These are phyloP conservation scores for Anser brachyrhynchus DNA, from an alignment of 2,113 vertebrate genomes.

Conservation along the genomic window DNA sequence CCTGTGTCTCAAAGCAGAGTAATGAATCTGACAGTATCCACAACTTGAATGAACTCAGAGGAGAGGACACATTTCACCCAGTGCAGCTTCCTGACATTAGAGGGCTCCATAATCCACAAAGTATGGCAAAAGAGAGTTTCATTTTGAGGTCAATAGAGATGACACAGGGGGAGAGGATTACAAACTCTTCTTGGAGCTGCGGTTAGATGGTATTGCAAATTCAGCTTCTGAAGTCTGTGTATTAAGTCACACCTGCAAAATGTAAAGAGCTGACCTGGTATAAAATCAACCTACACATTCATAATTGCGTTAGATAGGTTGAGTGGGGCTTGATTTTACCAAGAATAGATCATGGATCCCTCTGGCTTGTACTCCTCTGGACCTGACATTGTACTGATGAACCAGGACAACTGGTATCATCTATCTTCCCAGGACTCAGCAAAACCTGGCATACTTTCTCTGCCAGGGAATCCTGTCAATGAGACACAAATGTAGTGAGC, in stretches of 20 bases:
- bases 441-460: neutral
- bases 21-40: neutral
- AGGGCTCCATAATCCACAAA: conserved; percentile 64
- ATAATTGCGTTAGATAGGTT: neutral
- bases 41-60: neutral
- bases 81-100: conserved; percentile 63
- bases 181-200: neutral
- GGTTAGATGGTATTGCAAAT: neutral
- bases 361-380: neutral
- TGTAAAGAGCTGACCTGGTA: neutral
- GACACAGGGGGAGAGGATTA: neutral
- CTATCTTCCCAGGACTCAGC: neutral
- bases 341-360: neutral
- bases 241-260: neutral
- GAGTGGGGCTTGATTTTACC: neutral
- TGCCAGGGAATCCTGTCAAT: neutral
- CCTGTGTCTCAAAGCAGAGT: neutral
- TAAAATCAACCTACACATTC: neutral
- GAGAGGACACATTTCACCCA: neutral
- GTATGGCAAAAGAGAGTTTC: neutral
- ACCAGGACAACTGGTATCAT: neutral
- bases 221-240: neutral
- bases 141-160: conserved; percentile 17
- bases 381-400: neutral
- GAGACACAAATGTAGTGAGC: neutral